Conservation (phyloP, 1,140 invertebrate species). For the Drosophila sechellia region DNA sequence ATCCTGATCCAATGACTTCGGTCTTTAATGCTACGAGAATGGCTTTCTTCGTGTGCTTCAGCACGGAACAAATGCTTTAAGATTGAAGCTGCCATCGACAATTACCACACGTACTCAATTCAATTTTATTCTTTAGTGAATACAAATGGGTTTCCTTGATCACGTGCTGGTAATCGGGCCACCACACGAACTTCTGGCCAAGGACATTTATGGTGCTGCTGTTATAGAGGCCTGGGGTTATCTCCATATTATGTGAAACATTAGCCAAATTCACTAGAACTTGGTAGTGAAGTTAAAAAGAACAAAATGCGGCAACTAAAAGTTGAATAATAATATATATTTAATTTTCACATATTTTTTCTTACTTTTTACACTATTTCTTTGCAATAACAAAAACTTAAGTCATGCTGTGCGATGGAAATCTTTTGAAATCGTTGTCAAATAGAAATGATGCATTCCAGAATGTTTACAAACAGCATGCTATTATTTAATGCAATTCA, state of each 20-base stretch:
- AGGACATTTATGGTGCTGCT: constrained; percentile 22
- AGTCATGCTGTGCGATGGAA: neutral
- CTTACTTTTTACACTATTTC: no score
- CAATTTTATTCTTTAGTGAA: constrained; percentile 58
- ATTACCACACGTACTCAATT: constrained; percentile 73
- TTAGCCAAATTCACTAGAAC: neutral
- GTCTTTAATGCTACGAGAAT: constrained; percentile 16
- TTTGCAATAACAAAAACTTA: no score
- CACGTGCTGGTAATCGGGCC: constrained; percentile 50
- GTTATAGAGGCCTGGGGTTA: neutral
- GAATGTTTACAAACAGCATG: neutral
- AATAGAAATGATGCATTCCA: neutral
- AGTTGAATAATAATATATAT: no score
- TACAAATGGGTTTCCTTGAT: constrained; percentile 57
- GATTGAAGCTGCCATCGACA: constrained; percentile 21
- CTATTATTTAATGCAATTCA: constrained; percentile 7
- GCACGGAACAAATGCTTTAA: constrained; percentile 49
- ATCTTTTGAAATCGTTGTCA: neutral
- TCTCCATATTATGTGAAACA: constrained; percentile 4
- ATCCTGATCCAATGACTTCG: constrained; percentile 20
- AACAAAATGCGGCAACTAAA: no score
- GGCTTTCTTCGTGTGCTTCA: constrained; percentile 30
- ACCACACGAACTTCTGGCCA: constrained; percentile 28
- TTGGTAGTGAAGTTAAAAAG: neutral
- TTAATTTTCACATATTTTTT: no score